These are phyloP conservation scores for Acrossocheilus wenchowensis DNA, from an alignment of 2,797 vertebrate genomes.

Conservation along the genomic window DNA sequence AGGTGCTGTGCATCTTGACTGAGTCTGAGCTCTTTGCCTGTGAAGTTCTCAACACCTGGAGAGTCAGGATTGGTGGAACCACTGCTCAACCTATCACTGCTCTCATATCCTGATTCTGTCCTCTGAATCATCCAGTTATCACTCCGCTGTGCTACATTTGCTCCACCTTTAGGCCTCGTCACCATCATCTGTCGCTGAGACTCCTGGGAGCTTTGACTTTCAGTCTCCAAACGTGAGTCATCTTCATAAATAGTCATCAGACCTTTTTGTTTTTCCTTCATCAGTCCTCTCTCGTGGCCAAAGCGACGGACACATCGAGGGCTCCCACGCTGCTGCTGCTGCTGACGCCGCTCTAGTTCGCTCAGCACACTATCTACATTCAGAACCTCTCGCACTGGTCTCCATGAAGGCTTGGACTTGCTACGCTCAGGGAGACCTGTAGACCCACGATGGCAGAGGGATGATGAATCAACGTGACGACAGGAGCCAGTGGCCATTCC, in stretches of 20 bases:
- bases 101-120: constrained; percentile 95
- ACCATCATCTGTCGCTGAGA: constrained; percentile 73
- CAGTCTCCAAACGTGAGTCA: constrained; percentile 87
- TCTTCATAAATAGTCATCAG: constrained; percentile 98
- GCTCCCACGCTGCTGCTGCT: constrained; percentile 78
- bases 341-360: constrained; percentile 85
- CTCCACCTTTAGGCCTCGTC: constrained; percentile 68
- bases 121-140: constrained; percentile 93
- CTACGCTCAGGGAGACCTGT: constrained; percentile 79
- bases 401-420: constrained; percentile 86
- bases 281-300: constrained; percentile 67
- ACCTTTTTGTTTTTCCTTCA: constrained; percentile 82
- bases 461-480: constrained; percentile 67
- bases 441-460: constrained; percentile 65
- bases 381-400: constrained; percentile 89
- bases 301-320: constrained; percentile 75
- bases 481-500: constrained; percentile 59
- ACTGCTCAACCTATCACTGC: constrained; percentile 91
- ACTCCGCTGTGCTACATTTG: constrained; percentile 78
- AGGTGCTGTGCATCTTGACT: constrained; percentile 74
- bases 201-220: constrained; percentile 88
- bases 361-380: constrained; percentile 95
- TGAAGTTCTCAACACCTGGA: constrained; percentile 81
- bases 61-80: constrained; percentile 92
- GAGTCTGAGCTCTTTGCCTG: constrained; percentile 71